A percentile compares a stretch with the other conserved stretches of the same genome.
phyloP scores from a whole-genome alignment of 2,888 invertebrate genomes.

The Nebria brevicollis region DNA sequence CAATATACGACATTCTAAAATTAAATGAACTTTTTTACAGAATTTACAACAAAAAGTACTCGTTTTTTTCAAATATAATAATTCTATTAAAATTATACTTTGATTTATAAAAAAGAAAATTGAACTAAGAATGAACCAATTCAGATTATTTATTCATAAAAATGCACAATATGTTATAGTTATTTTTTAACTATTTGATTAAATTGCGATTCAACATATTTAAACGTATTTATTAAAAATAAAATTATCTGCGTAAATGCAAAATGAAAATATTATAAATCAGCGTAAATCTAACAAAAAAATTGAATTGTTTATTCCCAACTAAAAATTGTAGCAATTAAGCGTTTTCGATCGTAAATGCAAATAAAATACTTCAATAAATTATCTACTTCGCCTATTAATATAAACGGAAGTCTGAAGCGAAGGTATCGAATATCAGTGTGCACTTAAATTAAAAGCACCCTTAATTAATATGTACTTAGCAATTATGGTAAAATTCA shows the following conservation, averaged over 20 bases:
- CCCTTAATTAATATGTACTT: background rate
- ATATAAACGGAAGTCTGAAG: background rate
- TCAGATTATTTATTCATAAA: too few relatives aligned
- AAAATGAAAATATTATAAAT: too few relatives aligned
- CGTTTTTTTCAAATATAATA: too few relatives aligned
- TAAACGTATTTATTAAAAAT: too few relatives aligned
- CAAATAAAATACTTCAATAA: background rate
- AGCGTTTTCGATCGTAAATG: background rate
- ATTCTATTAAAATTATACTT: too few relatives aligned
- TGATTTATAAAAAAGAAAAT: too few relatives aligned
- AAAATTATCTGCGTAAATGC: too few relatives aligned
- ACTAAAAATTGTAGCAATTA: background rate
- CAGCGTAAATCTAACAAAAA: background rate
- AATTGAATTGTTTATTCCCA: background rate
- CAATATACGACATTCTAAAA: background rate
- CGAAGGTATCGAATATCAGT: background rate
- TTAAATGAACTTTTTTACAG: too few relatives aligned
- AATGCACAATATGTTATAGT: too few relatives aligned
- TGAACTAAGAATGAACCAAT: too few relatives aligned
- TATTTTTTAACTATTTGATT: too few relatives aligned
- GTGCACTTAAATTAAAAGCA: background rate
- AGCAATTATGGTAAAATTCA: background rate
- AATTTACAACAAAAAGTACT: background rate
- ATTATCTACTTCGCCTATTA: background rate
- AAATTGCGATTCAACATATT: too few relatives aligned